phyloP scores from a whole-genome alignment of 2,113 vertebrate species.

The Tretioscincus oriximinensis region DNA sequence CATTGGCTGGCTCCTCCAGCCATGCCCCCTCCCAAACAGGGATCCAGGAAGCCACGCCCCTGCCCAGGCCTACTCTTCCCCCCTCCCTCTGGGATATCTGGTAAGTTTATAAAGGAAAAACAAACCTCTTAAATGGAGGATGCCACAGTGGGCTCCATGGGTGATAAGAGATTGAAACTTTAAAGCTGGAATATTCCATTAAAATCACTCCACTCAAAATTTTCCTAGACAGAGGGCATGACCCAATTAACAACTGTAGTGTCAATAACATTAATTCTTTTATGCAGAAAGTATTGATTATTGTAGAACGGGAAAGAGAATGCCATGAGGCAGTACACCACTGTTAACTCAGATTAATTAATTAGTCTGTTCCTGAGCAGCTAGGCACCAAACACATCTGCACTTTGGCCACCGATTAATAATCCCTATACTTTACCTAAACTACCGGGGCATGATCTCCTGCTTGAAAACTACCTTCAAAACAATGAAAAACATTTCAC shows the following conservation, averaged over 20 bases:
- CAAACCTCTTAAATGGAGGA: too few species aligned
- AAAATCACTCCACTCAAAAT: neutral
- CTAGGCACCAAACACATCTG: neutral
- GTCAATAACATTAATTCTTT: neutral
- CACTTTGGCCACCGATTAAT: neutral
- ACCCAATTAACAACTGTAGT: neutral
- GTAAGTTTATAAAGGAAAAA: too few species aligned
- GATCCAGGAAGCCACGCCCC: too few species aligned
- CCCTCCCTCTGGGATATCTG: too few species aligned
- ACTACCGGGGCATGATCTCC: too few species aligned
- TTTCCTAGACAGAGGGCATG: neutral
- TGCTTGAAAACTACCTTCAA: neutral
- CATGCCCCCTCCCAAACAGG: too few species aligned
- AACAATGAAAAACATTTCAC: too few species aligned
- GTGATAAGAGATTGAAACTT: too few species aligned
- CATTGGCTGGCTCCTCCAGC: too few species aligned
- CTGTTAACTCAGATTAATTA: slow-evolving; percentile 35
- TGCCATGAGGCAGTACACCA: neutral
- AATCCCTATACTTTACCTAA: neutral
- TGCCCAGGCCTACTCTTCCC: too few species aligned
- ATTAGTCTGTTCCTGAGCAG: slow-evolving; percentile 3
- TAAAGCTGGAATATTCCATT: neutral
- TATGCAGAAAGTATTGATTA: slow-evolving; percentile 8
- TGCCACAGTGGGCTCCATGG: too few species aligned
- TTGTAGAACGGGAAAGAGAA: neutral